These are phyloP conservation scores for Rhadina sibilatrix DNA, from an alignment of 2,113 vertebrate genomes.

Conservation along the genomic window DNA sequence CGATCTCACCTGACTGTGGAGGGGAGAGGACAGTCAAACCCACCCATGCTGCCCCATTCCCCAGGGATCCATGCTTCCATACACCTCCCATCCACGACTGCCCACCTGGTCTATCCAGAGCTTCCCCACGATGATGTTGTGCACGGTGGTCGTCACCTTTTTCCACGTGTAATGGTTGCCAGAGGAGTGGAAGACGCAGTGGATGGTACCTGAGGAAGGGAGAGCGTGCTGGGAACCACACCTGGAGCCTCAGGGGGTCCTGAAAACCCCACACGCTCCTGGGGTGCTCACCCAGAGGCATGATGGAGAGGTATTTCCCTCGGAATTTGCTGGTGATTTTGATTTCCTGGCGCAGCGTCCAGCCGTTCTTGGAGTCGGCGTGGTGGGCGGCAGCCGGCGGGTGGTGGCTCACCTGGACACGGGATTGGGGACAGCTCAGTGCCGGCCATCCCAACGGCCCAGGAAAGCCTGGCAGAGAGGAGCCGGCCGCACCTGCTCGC, in stretches of 20 bases:
- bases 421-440: not conserved
- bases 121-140: conserved; percentile 98
- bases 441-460: accelerated
- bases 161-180: conserved; percentile 97
- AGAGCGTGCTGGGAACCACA: accelerated
- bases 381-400: conserved; percentile 94
- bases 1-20: conserved; percentile 91
- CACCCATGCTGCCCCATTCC: too few species aligned
- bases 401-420: conserved; percentile 91
- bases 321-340: conserved; percentile 97
- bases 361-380: conserved; percentile 88
- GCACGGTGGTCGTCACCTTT: conserved; percentile 95
- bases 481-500: conserved; percentile 82
- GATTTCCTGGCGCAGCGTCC: conserved; percentile 93
- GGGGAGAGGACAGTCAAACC: not conserved
- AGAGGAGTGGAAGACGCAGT: conserved; percentile 91
- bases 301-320: conserved; percentile 98
- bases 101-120: conserved; percentile 97
- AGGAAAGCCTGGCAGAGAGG: accelerated
- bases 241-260: accelerated
- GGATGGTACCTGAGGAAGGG: conserved; percentile 85
- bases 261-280: accelerated
- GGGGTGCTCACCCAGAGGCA: conserved; percentile 87
- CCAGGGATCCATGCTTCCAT: accelerated
- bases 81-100: not conserved